Evolutionary conservation across 2,888 invertebrate species (phyloP), one percentile per base, ranked within the genome.

Genomic region (Mythimna impura): DNA sequence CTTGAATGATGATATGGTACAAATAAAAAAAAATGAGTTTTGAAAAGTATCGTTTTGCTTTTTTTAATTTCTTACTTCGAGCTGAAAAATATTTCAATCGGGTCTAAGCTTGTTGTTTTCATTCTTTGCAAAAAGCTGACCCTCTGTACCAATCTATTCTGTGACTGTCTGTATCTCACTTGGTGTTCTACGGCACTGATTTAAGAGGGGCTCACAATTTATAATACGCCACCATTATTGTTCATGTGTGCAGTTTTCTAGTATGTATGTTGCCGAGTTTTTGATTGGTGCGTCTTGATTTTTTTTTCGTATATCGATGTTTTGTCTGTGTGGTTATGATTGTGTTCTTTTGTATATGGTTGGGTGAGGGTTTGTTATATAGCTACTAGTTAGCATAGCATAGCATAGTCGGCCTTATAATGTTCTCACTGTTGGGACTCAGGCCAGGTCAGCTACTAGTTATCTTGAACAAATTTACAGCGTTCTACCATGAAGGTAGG

Each of bases 121-220:
- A 3, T 1, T 40, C 0, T 14, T 8, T 52, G 4, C 34, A 17
- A 25, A 7, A 12, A 34, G 14, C 5, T 1, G 0, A 9, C 3
- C 12, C 58, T 77, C 73, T 58, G 73, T 20, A 6, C 4, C 3
- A 20, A 20, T 34, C 6, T 58, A 71, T 20, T 58, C 71, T 40
- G 40, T 70, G 71, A 17, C 30, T 12, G 30, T 55, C 68, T 64
- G 65, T 76, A 65, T 71, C 70, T 65, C 66, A 58, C 54, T 64
- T 58, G 60, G 65, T 82, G 64, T 62, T 65, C 61, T 40, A 34
- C 47, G 43, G 34, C 73, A 62, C 76, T 73, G 84, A 81, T 84
- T 84, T 84, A 84, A 73, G 78, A 78, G 62, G 64, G 73, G 66
- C 36, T 54, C 60, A 58, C 52, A 54, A 72, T 73, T 68, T 84